phyloP scores from a whole-genome alignment of 2,888 invertebrate species.

The Aethes cnicana region DNA sequence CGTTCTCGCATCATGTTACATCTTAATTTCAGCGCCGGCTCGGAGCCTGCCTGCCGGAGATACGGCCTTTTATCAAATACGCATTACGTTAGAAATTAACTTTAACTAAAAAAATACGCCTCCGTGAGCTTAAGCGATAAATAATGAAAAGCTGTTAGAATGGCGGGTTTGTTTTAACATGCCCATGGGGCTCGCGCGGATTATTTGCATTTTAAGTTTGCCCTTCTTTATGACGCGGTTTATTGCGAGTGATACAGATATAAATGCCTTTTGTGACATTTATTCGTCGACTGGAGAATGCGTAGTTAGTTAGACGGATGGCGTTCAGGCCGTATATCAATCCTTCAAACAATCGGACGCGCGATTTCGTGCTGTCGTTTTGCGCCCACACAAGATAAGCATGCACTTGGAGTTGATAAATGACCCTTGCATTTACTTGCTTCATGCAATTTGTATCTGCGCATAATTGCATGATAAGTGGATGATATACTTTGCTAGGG shows the following conservation, averaged over 20 bases:
- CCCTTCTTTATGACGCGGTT: slow-evolving; percentile 60
- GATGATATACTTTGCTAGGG: slow-evolving; percentile 24
- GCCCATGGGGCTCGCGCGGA: slow-evolving; percentile 70
- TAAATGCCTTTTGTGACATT: not conserved
- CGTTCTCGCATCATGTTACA: slow-evolving; percentile 84
- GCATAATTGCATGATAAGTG: slow-evolving; percentile 30
- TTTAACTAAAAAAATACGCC: slow-evolving; percentile 66
- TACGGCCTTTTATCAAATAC: slow-evolving; percentile 82
- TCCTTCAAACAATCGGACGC: slow-evolving; percentile 28
- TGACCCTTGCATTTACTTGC: slow-evolving; percentile 28
- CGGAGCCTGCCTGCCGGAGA: slow-evolving; percentile 79
- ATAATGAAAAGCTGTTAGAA: slow-evolving; percentile 76
- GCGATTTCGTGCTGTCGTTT: slow-evolving; percentile 26
- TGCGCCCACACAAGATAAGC: slow-evolving; percentile 28
- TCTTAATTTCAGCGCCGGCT: slow-evolving; percentile 83
- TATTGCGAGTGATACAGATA: slow-evolving; percentile 7
- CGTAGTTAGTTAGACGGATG: too few relatives aligned
- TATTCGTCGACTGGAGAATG: too few relatives aligned
- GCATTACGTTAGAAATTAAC: slow-evolving; percentile 80
- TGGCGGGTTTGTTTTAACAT: slow-evolving; percentile 75
- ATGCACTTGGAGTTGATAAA: slow-evolving; percentile 28
- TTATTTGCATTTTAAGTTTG: slow-evolving; percentile 75
- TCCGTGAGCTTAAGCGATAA: slow-evolving; percentile 73
- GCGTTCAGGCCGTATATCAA: slow-evolving; percentile 25
- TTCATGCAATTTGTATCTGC: slow-evolving; percentile 31